A percentile compares a stretch with the other conserved stretches of the same genome.
phyloP scores from a whole-genome alignment of 2,113 vertebrate species.

The Holacanthus passer region DNA sequence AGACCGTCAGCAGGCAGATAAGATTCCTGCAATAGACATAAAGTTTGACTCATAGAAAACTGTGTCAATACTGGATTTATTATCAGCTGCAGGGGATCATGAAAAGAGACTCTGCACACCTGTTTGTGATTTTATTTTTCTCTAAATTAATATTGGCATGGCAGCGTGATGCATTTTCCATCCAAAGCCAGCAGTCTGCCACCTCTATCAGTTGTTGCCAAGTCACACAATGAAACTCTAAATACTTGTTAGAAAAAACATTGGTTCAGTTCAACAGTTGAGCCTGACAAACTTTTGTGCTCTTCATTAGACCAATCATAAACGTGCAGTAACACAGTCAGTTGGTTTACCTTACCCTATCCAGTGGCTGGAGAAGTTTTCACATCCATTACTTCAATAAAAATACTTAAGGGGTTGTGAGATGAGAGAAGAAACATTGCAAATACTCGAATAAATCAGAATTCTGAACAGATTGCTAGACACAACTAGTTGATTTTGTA shows the following conservation, averaged over 20 bases:
- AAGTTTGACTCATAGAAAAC: neutral
- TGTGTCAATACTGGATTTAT: conserved; percentile 4
- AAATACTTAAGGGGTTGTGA: no score
- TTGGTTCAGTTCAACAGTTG: no score
- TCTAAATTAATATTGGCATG: conserved; percentile 1
- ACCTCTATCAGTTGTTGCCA: neutral
- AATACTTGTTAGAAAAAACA: neutral
- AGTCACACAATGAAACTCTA: neutral
- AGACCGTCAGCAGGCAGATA: neutral
- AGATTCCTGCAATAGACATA: neutral
- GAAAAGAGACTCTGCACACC: neutral
- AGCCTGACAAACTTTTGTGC: neutral
- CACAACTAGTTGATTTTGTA: no score
- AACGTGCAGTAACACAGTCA: neutral
- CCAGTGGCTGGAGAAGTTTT: neutral
- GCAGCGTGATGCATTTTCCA: neutral
- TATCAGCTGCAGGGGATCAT: conserved; percentile 8
- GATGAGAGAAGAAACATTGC: no score
- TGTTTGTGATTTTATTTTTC: neutral
- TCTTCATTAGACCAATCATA: neutral
- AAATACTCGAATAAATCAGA: no score
- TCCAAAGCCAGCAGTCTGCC: conserved; percentile 8
- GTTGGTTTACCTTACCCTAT: neutral
- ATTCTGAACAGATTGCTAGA: no score
- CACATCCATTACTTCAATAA: neutral